Percentiles rank a stretch among this genome's conserved stretches.
phyloP scores from a whole-genome alignment of 2,113 vertebrate species.

The Pollimyrus isidori region DNA sequence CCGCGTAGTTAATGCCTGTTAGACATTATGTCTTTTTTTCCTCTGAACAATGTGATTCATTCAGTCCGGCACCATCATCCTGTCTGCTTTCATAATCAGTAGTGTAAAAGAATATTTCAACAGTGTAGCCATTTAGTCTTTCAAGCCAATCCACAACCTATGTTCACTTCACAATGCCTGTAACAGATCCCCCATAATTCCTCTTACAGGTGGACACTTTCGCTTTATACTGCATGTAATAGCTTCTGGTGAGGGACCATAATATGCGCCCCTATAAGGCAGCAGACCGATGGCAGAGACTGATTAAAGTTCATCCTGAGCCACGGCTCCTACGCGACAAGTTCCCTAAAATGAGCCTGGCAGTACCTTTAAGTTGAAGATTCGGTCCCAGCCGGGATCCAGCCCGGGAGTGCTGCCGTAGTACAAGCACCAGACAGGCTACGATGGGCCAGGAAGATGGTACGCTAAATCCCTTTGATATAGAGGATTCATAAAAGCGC shows the following conservation, averaged over 20 bases:
- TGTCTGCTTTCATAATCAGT: slow-evolving; percentile 19
- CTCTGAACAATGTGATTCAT: slow-evolving; percentile 9
- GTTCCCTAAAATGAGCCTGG: slow-evolving; percentile 3
- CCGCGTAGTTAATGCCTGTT: not conserved
- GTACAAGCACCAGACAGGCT: not conserved
- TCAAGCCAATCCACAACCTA: slow-evolving; percentile 14
- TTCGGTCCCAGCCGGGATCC: not conserved
- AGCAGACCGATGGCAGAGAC: slow-evolving; percentile 27
- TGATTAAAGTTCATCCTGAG: not conserved
- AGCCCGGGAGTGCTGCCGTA: too few species aligned
- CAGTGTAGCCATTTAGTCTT: not conserved
- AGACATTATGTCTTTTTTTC: slow-evolving; percentile 14
- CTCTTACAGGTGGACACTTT: slow-evolving; percentile 41
- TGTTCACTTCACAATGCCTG: slow-evolving; percentile 37
- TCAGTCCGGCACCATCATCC: not conserved
- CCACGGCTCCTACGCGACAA: not conserved
- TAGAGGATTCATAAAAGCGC: not conserved
- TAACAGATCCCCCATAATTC: slow-evolving; percentile 37
- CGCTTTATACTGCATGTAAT: slow-evolving; percentile 47
- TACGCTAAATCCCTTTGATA: not conserved
- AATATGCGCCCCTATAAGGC: slow-evolving; percentile 36
- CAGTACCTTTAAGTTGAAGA: slow-evolving; percentile 11
- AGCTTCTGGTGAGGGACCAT: slow-evolving; percentile 40
- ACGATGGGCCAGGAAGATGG: not conserved
- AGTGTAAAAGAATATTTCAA: slow-evolving; percentile 16